Evolutionary conservation across 2,113 vertebrate genomes (phyloP).

Genomic region (Microcebus murinus): DNA sequence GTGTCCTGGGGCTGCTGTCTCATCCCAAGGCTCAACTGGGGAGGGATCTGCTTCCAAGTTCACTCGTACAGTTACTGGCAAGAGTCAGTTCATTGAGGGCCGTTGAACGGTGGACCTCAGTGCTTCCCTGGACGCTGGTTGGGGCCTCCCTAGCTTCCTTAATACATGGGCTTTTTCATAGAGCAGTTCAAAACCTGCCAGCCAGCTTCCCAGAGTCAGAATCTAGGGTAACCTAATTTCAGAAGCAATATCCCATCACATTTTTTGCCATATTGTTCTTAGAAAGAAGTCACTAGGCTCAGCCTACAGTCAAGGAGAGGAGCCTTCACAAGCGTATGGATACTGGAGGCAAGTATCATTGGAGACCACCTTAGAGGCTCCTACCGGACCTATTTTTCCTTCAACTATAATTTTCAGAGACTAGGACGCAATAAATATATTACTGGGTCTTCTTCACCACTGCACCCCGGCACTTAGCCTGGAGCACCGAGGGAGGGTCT

Average conservation of each 20-base stretch:
- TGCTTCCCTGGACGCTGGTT: neutral
- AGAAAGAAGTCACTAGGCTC: neutral
- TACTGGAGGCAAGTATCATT: neutral
- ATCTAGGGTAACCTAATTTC: neutral
- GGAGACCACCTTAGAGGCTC: neutral
- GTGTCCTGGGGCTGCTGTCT: neutral
- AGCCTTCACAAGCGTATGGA: neutral
- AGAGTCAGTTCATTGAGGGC: neutral
- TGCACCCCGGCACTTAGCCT: neutral
- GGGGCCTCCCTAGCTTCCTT: neutral
- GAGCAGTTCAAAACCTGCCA: neutral
- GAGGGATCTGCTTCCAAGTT: neutral
- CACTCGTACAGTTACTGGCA: neutral
- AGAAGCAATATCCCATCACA: neutral
- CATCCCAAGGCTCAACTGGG: neutral
- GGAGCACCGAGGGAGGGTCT: neutral
- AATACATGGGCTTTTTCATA: neutral
- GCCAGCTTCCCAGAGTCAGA: neutral
- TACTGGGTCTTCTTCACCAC: neutral
- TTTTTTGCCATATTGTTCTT: neutral
- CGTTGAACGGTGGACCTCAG: neutral
- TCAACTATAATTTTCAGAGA: neutral
- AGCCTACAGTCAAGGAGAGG: neutral
- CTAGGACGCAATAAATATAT: neutral
- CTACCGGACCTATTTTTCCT: neutral